Evolutionary conservation across 2,113 vertebrate genomes (phyloP).

Genomic region (Saccopteryx leptura): DNA sequence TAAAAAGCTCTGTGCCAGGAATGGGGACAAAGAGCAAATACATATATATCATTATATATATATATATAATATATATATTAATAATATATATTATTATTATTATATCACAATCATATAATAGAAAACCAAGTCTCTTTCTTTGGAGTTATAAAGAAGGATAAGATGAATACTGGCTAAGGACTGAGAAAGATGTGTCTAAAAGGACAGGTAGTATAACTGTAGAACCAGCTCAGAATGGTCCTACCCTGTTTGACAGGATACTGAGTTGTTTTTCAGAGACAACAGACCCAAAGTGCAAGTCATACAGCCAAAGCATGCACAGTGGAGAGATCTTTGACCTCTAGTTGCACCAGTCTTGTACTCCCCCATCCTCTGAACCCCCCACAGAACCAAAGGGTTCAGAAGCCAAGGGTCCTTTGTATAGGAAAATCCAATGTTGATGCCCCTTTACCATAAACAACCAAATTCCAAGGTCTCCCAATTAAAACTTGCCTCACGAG

Average conservation of each 20-base stretch:
- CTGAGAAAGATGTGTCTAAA: neutral
- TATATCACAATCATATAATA: neutral
- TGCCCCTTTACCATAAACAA: neutral
- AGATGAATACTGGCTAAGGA: neutral
- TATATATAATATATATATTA: too few species aligned
- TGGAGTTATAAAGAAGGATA: neutral
- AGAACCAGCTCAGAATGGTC: neutral
- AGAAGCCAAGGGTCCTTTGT: neutral
- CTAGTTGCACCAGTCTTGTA: neutral
- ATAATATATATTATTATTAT: too few species aligned
- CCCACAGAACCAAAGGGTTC: neutral
- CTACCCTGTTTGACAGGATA: neutral
- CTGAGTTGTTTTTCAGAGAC: neutral
- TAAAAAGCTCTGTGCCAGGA: neutral
- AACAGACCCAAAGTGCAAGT: neutral
- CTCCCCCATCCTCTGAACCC: too few species aligned
- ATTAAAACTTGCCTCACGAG: neutral
- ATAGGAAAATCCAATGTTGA: neutral
- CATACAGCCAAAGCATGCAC: neutral
- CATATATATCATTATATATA: neutral
- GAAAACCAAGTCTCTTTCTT: neutral
- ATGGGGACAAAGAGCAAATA: neutral
- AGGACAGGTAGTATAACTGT: neutral
- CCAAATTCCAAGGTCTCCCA: neutral
- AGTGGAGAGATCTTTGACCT: neutral